Conservation (phyloP, 2,113 vertebrate genomes). For the Pomatorhinus ruficollis region DNA sequence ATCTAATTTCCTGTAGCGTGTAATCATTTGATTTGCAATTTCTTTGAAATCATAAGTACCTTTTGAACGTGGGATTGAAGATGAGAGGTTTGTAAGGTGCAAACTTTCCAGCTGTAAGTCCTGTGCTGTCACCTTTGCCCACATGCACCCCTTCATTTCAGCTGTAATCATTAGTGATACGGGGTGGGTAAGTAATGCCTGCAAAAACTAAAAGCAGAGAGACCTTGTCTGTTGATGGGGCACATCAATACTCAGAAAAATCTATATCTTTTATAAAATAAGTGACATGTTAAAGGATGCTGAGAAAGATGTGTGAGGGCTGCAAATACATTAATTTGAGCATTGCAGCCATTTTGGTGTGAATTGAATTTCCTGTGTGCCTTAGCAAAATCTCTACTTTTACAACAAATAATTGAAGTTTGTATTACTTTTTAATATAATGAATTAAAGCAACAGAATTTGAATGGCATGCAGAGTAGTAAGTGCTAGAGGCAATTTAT, state of each 20-base stretch:
- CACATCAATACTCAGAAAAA: not conserved
- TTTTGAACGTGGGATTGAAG: not conserved
- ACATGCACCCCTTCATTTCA: not conserved
- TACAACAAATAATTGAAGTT: not conserved
- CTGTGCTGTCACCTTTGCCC: not conserved
- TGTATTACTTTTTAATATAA: slow-evolving; percentile 15
- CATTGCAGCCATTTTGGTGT: not conserved
- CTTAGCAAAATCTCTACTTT: slow-evolving; percentile 4
- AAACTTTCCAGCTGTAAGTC: not conserved
- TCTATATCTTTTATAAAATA: not conserved
- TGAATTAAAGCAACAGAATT: slow-evolving; percentile 6
- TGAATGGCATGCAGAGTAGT: not conserved
- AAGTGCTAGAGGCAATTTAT: slow-evolving; percentile 18
- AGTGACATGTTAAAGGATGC: not conserved
- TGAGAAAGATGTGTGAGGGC: not conserved
- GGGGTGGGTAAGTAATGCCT: not conserved
- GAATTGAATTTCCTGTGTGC: slow-evolving; percentile 11
- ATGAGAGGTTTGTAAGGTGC: not conserved
- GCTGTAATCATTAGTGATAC: not conserved
- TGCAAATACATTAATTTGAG: not conserved
- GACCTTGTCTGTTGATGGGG: not conserved
- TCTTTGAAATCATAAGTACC: slow-evolving; percentile 35
- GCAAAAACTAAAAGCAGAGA: not conserved
- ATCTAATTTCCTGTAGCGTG: slow-evolving; percentile 31
- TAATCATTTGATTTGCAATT: slow-evolving; percentile 48